A percentile compares a stretch with the other conserved stretches of the same genome.
Conservation (phyloP, 2,113 vertebrate species). For the Xiphorhynchus elegans region DNA sequence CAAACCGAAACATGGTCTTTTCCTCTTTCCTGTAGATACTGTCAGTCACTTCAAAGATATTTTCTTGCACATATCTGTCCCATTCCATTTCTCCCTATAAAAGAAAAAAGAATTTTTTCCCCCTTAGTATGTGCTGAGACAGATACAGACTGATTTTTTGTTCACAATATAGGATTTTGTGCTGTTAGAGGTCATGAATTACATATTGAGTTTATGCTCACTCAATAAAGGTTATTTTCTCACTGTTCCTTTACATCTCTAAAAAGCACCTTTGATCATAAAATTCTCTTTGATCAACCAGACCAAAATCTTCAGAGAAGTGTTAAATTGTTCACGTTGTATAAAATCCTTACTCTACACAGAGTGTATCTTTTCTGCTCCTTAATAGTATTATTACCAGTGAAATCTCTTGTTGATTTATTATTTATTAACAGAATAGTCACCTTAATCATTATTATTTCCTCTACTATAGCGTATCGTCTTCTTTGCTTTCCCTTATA, state of each 20-base stretch:
- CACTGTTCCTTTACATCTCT: conserved; percentile 16
- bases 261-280: conserved; percentile 63
- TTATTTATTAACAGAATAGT: conserved; percentile 52
- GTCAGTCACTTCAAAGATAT: background rate
- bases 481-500: background rate
- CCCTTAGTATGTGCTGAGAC: background rate
- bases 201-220: conserved; percentile 24
- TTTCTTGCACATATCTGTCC: background rate
- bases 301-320: conserved; percentile 43
- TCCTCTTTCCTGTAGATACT: background rate
- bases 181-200: conserved; percentile 20
- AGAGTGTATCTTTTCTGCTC: background rate
- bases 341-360: conserved; percentile 32
- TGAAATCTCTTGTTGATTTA: conserved; percentile 2
- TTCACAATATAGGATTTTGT: background rate
- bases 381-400: background rate
- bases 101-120: background rate
- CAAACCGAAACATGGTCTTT: background rate
- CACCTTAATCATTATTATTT: conserved; percentile 23
- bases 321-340: conserved; percentile 44
- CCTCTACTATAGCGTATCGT: background rate
- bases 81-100: background rate
- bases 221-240: conserved; percentile 37
- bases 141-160: background rate
- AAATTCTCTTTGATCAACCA: conserved; percentile 67